These are phyloP conservation scores for Drosophila rubida DNA, from an alignment of 2,888 invertebrate genomes.

Conservation along the genomic window DNA sequence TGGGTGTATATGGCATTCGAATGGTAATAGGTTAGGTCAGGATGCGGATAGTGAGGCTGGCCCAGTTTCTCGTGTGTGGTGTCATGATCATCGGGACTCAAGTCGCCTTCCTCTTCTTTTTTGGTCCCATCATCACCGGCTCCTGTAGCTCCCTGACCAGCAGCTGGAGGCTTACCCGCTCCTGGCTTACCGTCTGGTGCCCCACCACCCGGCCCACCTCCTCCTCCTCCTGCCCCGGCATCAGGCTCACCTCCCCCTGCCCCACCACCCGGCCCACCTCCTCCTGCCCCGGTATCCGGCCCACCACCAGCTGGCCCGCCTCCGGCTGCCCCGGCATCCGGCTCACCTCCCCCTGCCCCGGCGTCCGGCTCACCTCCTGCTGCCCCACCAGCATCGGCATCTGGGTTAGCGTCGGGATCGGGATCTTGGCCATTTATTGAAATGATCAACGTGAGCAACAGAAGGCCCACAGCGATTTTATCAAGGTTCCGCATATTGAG, in stretches of 20 bases:
- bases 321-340: neutral
- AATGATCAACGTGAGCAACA: constrained; percentile 7
- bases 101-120: too few species aligned
- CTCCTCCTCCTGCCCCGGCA: too few species aligned
- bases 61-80: constrained; percentile 56
- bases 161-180: too few species aligned
- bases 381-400: neutral
- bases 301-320: neutral
- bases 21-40: constrained; percentile 27
- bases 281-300: neutral
- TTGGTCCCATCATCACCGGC: too few species aligned
- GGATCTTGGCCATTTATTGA: neutral
- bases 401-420: neutral
- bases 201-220: too few species aligned
- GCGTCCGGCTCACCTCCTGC: neutral
- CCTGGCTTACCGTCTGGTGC: too few species aligned
- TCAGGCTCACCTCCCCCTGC: too few species aligned
- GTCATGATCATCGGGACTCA: constrained; percentile 1
- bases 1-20: neutral
- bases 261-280: too few species aligned
- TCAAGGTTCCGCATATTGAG: constrained; percentile 1
- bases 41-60: constrained; percentile 32
- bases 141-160: too few species aligned
- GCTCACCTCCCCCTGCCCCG: neutral
- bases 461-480: neutral